A percentile compares a stretch with the other conserved stretches of the same genome.
Conservation (phyloP, 2,113 vertebrate species). For the Perca fluviatilis region DNA sequence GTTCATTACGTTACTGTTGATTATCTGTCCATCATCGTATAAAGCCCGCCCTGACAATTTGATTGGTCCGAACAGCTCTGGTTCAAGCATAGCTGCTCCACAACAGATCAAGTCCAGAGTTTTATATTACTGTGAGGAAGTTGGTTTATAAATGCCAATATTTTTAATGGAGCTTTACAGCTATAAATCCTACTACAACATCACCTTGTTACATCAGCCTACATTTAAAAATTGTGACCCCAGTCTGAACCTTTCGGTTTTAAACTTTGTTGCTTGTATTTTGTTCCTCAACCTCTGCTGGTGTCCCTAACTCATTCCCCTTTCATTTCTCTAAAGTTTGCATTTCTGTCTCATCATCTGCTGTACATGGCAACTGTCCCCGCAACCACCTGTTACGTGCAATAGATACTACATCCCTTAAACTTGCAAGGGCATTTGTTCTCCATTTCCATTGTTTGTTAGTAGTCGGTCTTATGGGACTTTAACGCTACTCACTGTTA, state of each 20-base stretch:
- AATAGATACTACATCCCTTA: slow-evolving; percentile 8
- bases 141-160: background rate
- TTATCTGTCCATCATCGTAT: too few relatives aligned
- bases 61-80: too few relatives aligned
- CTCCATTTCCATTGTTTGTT: background rate
- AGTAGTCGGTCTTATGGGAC: background rate
- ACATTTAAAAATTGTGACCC: background rate
- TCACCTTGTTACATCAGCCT: too few relatives aligned
- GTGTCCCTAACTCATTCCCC: background rate
- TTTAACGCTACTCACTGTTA: background rate
- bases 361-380: slow-evolving; percentile 36
- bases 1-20: too few relatives aligned
- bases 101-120: too few relatives aligned
- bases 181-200: background rate
- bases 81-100: too few relatives aligned
- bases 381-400: slow-evolving; percentile 37
- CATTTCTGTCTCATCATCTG: slow-evolving; percentile 3
- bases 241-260: background rate
- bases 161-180: background rate
- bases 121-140: background rate
- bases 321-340: background rate
- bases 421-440: background rate
- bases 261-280: background rate
- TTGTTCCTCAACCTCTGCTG: background rate
- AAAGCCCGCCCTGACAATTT: too few relatives aligned